Evolutionary conservation across 2,113 vertebrate species (phyloP), one percentile per base, ranked within the genome.

Genomic region (Puntigrus tetrazona): DNA sequence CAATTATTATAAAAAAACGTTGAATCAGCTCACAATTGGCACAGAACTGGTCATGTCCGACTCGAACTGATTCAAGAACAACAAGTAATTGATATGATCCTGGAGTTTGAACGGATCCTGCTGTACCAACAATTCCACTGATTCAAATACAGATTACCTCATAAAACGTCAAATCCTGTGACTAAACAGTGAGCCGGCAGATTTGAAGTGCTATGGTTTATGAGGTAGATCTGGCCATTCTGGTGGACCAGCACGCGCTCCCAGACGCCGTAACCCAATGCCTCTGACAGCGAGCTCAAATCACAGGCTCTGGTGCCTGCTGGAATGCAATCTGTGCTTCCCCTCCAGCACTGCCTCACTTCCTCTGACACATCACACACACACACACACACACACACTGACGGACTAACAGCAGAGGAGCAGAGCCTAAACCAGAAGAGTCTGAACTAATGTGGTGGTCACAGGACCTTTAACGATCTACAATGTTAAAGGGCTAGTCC

Each of bases 251-350:
- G 89, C 89, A 84, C 78, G 86, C 87, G 88, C 87, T 90, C 88
- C 88, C 88, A 91, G 89, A 92, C 90, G 89, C 91, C 89, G 91
- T 92, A 93, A 94, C 91, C 88, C 91, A 93, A 94, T 91, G 90
- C 93, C 87, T 90, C 88, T 90, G 92, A 93, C 93, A 92, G 91
- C 84, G 90, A 91, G 89, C 91, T 94, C 90, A 93, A 93, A 94
- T 93, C 92, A 92, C 92, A 92, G 86, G 90, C 90, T 93, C 88
- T 81, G 84, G 88, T 88, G 91, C 89, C 90, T 91, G 89, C 89
- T 92, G 92, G 92, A 94, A 93, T 92, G 93, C 91, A 91, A 89
- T 90, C 88, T 77, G 89, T 92, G 63, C 86, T 76, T 85, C 87
- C 88, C 90, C 90, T 91, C 86, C 86, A 87, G 89, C 91, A 88